Evolutionary conservation across 1,140 invertebrate genomes (phyloP), one percentile per base, ranked within the genome.

Genomic region (Bactericera cockerelli): DNA sequence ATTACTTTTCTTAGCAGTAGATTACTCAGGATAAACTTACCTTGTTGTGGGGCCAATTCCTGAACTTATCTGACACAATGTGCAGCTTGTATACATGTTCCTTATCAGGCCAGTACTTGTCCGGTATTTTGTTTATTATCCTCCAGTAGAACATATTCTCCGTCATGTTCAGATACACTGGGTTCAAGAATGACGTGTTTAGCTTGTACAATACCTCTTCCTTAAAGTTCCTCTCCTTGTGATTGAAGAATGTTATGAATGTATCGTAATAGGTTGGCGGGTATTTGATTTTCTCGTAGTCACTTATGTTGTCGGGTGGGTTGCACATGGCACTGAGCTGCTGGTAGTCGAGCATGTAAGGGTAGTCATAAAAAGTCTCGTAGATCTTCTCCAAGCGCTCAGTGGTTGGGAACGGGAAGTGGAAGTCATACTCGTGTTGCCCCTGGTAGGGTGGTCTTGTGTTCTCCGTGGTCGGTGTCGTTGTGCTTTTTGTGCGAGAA

Each of bases 61-160:
- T 49, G 22, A 49, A 49, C 42, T 49, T 49, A 19, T 49, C 42
- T 4, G 42, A 49, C 4, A 49, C 42, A 4, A 49, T 49, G 19
- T 49, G 42, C 19, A 49, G 22, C 6, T 19, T 49, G 22, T 49
- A 49, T 16, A 49, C 42, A 49, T 49, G 42, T 49, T 49, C 42
- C 19, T 49, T 49, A 49, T 49, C n/a, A 19, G 42, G 42, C 42
- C 42, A 49, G 19, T 49, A 49, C n/a, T 49, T 49, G 42, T 49
- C 42, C 3, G 42, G 42, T 4, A 49, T 16, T 49, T 49, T 49
- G 22, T 4, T 49, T 49, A 49, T 49, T 49, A 16, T 16, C n/a
- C 42, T 49, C 42, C 42, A 49, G 22, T 49, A 49, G 3, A 6
- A 6, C 42, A 49, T 49, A n/a, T 49, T 16, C 19, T 49, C 42